Percentiles rank a stretch among this genome's conserved stretches.
Conservation (phyloP, 2,888 invertebrate genomes). For the Atrina japonica region DNA sequence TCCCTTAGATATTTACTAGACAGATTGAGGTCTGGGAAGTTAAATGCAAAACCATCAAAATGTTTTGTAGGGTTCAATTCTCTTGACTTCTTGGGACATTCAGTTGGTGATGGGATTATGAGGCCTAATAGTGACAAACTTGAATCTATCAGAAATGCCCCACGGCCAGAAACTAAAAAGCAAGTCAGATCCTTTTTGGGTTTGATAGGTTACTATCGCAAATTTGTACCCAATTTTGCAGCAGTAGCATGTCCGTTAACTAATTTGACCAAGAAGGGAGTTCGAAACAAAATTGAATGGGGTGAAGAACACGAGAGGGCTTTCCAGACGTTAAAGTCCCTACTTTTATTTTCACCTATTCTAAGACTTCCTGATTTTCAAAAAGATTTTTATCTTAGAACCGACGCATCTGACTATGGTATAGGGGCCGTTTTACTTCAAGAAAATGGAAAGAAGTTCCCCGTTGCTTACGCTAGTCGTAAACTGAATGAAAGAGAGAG, state of each 20-base stretch:
- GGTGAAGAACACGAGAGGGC: too few species aligned
- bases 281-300: background rate
- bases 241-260: background rate
- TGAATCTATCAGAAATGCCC: too few species aligned
- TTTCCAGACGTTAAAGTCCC: too few species aligned
- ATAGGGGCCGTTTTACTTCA: constrained; percentile 43
- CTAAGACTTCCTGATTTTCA: constrained; percentile 39
- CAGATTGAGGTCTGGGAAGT: background rate
- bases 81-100: constrained; percentile 5
- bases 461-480: constrained; percentile 34
- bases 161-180: too few species aligned
- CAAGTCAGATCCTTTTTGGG: too few species aligned
- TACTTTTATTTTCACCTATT: too few species aligned
- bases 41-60: constrained; percentile 16
- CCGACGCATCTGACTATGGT: too few species aligned
- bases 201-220: too few species aligned
- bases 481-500: constrained; percentile 16
- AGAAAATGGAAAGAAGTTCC: constrained; percentile 31
- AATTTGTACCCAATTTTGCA: too few species aligned
- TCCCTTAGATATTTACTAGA: background rate
- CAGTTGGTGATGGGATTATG: constrained; percentile 8
- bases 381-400: constrained; percentile 32
- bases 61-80: constrained; percentile 3
- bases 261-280: background rate
- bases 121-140: constrained; percentile 2